Evolutionary conservation across 2,888 invertebrate species (phyloP).

Genomic region (Chrysomela aeneicollis): DNA sequence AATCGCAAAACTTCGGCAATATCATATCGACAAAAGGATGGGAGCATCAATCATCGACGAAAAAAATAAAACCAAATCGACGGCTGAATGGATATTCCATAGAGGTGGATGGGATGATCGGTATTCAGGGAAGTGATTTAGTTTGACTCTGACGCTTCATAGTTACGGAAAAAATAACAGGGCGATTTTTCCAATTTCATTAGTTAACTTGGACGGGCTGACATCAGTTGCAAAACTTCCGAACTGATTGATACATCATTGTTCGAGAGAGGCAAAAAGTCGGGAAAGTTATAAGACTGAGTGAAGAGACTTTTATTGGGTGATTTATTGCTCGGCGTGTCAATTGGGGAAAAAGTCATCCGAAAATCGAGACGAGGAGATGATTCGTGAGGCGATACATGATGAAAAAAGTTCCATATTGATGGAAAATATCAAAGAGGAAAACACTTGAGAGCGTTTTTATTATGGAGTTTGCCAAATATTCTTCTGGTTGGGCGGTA

Average conservation of each 20-base stretch:
- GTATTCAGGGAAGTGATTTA: slow-evolving; percentile 1
- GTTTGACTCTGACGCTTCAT: neutral
- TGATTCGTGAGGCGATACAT: neutral
- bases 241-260: slow-evolving; percentile 17
- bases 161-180: slow-evolving; percentile 8
- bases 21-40: neutral
- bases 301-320: neutral
- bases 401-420: neutral
- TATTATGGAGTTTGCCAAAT: too few relatives aligned
- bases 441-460: too few relatives aligned
- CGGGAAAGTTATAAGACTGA: slow-evolving; percentile 1
- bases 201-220: slow-evolving; percentile 12
- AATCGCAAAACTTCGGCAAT: neutral
- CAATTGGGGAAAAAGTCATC: neutral
- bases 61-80: neutral
- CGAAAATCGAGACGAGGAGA: neutral
- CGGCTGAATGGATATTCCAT: slow-evolving; percentile 11
- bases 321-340: slow-evolving; percentile 6
- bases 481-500: too few relatives aligned
- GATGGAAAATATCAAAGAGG: too few relatives aligned
- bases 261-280: slow-evolving; percentile 1
- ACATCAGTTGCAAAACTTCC: slow-evolving; percentile 9
- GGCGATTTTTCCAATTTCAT: slow-evolving; percentile 1
- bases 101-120: neutral
- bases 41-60: slow-evolving; percentile 4